Base-by-base conservation (phyloP, 2,888 invertebrate species). In the Apamea sordens region DNA sequence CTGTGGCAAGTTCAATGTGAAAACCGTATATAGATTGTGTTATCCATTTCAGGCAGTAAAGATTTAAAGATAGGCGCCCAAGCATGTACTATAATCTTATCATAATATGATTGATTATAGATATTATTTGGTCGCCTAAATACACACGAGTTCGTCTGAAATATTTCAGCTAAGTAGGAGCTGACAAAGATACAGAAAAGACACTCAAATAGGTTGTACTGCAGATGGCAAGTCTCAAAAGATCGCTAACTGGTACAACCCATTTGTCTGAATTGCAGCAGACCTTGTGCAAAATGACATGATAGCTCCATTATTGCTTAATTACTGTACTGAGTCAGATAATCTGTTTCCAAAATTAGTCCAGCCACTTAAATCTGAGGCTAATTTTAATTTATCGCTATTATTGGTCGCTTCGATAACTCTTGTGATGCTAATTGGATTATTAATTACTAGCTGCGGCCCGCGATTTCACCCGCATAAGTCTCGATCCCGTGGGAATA, bases 261-360 rank as follows among this genome's bases (percentile, higher is more conserved):
- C 32, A 64, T 47, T 44, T 79, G 18, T 36, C 44, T 32, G 69
- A 67, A 77, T 77, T 79, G 41, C 80, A 71, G 36, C 18, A 71
- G 80, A 59, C 56, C 28, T 70, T 70, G 77, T 15, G 47, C 28
- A 80, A 50, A 71, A 69, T 61, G 11, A 36, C 36, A 24, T 15
- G 28, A 41, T 18, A 41, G 28, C 41, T 24, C 21, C 47, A 69
- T 36, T 2, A 24, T 28, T n/a, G 6, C 7, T 15, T n/a, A n/a
- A n/a, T n/a, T 36, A 61, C 15, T 2, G 13, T 36, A 61, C 15
- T 2, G 18, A 63, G 41, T 53, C 56, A 59, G 56, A n/a, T 8
- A 5, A 53, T 59, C 72, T 53, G 32, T 71, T 32, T 50, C 24
- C 47, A 71, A 61, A 71, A 50, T 67, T 36, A 41, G 28, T 32